Percentiles rank a stretch among this genome's conserved stretches.
phyloP scores from a whole-genome alignment of 2,113 vertebrate species.

The Arenaria interpres region DNA sequence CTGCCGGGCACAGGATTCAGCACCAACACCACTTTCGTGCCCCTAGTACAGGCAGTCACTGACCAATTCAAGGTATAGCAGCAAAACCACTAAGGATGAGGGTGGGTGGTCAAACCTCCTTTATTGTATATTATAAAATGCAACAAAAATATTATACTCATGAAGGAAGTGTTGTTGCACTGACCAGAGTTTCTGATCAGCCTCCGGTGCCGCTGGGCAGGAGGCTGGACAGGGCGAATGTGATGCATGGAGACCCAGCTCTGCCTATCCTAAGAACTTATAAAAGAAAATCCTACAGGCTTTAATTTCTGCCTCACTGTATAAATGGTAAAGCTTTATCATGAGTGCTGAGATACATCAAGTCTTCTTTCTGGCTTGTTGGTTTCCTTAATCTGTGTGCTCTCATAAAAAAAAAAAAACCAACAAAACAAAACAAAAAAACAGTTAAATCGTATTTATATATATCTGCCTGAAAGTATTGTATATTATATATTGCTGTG shows the following conservation, averaged over 20 bases:
- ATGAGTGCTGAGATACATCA: neutral
- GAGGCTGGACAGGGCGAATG: neutral
- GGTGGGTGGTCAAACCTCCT: fast-evolving
- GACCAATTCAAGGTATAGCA: neutral
- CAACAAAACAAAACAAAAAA: neutral
- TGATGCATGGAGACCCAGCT: neutral
- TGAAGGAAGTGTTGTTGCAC: neutral
- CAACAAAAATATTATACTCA: neutral
- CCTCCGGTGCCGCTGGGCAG: neutral
- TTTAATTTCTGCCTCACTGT: neutral
- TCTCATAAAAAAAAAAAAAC: neutral
- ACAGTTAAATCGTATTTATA: neutral
- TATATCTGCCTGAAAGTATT: neutral
- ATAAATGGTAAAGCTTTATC: neutral
- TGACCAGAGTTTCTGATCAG: neutral
- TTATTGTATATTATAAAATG: neutral
- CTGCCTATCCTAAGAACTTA: neutral
- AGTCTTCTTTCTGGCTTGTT: neutral
- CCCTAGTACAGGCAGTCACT: neutral
- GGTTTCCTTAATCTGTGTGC: neutral
- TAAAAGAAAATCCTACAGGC: neutral
- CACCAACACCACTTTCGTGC: neutral
- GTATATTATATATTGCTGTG: neutral
- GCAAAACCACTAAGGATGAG: neutral
- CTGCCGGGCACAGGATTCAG: neutral